phyloP scores from a whole-genome alignment of 37 sponge, comb jelly and placozoan genomes.

The Geodia barretti region DNA sequence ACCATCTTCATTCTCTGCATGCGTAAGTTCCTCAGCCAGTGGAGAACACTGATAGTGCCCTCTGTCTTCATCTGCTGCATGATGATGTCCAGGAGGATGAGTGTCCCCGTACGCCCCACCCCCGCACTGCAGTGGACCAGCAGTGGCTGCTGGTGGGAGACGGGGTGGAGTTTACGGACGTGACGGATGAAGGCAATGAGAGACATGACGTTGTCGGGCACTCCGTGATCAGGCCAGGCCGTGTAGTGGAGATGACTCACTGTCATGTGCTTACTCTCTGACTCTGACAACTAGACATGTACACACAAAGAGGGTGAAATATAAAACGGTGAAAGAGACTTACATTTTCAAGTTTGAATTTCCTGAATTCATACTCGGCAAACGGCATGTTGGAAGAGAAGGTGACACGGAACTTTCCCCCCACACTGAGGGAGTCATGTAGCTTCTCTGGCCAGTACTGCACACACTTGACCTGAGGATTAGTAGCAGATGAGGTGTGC shows the following conservation, averaged over 20 bases:
- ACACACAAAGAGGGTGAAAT: background rate
- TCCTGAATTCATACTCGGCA: constrained; percentile 6
- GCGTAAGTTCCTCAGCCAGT: constrained; percentile 43
- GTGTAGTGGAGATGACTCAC: constrained; percentile 71
- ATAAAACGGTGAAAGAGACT: background rate
- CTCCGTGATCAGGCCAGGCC: constrained; percentile 77
- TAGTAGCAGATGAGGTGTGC: too few relatives aligned
- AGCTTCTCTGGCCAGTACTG: constrained; percentile 30
- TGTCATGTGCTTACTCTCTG: background rate
- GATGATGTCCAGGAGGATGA: constrained; percentile 50
- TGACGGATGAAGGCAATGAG: constrained; percentile 46
- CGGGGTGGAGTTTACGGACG: constrained; percentile 28
- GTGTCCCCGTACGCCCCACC: constrained; percentile 63
- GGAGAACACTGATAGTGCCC: constrained; percentile 23
- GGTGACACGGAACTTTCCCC: constrained; percentile 22
- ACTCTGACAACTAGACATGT: background rate
- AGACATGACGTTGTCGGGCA: constrained; percentile 62
- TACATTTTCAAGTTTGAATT: constrained; percentile 2
- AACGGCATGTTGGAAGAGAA: constrained; percentile 4
- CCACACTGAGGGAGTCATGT: background rate
- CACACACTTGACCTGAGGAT: background rate
- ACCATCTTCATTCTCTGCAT: constrained; percentile 45
- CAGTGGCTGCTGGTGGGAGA: constrained; percentile 10
- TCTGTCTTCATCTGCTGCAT: constrained; percentile 28
- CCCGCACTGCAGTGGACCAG: constrained; percentile 79